Conservation (phyloP, 2,797 vertebrate genomes). For the Sebastes ruberrimus region DNA sequence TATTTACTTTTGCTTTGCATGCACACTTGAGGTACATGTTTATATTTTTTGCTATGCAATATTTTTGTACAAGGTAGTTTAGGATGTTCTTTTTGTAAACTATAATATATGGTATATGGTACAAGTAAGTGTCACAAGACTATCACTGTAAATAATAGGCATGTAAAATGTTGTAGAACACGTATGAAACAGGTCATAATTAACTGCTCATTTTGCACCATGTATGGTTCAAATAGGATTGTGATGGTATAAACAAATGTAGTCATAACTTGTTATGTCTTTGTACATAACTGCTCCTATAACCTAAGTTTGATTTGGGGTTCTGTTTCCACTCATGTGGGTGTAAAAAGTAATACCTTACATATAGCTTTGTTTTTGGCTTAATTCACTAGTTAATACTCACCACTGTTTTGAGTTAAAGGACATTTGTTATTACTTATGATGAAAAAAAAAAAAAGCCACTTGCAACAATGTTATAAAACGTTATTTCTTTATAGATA, state of each 20-base stretch:
- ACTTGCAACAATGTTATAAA: not conserved
- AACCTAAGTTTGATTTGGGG: not conserved
- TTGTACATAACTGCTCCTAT: not conserved
- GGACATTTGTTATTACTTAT: not conserved
- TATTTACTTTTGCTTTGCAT: not conserved
- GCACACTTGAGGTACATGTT: not conserved
- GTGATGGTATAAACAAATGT: not conserved
- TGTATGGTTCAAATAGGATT: not conserved
- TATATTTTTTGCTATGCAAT: not conserved
- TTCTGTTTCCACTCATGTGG: not conserved
- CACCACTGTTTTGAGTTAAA: not conserved
- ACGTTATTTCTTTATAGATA: not conserved
- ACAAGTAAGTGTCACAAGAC: not conserved
- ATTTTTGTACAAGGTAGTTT: not conserved
- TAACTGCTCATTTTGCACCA: not conserved
- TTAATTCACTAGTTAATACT: not conserved
- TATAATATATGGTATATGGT: not conserved
- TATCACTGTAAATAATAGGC: not conserved
- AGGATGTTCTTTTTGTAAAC: not conserved
- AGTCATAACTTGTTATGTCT: not conserved
- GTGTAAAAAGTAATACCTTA: not conserved
- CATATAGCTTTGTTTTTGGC: not conserved
- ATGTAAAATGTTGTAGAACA: not conserved
- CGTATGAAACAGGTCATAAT: not conserved
- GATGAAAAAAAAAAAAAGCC: not conserved